Conservation (phyloP, 2,113 vertebrate genomes). For the Lethenteron camtschaticum region DNA sequence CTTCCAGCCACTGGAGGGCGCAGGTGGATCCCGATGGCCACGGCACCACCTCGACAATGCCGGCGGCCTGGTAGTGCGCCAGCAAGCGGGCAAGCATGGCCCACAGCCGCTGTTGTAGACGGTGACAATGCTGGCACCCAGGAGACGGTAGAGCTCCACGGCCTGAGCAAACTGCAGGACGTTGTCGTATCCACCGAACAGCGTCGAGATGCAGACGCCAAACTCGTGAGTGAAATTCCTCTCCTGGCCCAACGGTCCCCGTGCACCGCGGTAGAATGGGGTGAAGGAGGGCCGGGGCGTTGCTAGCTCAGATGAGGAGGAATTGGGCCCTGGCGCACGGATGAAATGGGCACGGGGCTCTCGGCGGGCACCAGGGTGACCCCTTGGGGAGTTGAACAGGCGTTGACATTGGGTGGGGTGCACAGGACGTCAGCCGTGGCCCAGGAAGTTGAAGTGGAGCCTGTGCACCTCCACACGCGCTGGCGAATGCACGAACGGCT, state of each 20-base stretch:
- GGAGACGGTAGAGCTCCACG: slow-evolving; percentile 39
- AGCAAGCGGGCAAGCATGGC: slow-evolving; percentile 25
- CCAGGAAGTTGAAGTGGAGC: too few relatives aligned
- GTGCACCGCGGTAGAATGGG: too few relatives aligned
- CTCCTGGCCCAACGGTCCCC: background rate
- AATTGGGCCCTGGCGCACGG: too few relatives aligned
- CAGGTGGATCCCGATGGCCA: slow-evolving; percentile 29
- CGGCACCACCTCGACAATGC: slow-evolving; percentile 26
- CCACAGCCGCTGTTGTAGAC: slow-evolving; percentile 39
- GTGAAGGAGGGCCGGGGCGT: too few relatives aligned
- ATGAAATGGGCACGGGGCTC: too few relatives aligned
- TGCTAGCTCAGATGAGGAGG: too few relatives aligned
- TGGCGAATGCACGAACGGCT: too few relatives aligned
- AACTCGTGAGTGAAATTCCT: slow-evolving; percentile 20
- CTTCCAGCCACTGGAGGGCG: slow-evolving; percentile 23
- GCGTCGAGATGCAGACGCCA: slow-evolving; percentile 34
- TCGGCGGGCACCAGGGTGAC: too few relatives aligned
- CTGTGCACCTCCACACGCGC: too few relatives aligned
- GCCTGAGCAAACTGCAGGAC: slow-evolving; percentile 34
- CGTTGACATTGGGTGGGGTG: too few relatives aligned
- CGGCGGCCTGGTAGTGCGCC: slow-evolving; percentile 23
- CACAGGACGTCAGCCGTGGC: too few relatives aligned
- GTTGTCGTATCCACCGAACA: slow-evolving; percentile 35
- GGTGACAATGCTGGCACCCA: slow-evolving; percentile 28
- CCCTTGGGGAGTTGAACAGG: too few relatives aligned